These are phyloP conservation scores for Autographa pulchrina DNA, from an alignment of 2,888 invertebrate genomes.

Conservation along the genomic window DNA sequence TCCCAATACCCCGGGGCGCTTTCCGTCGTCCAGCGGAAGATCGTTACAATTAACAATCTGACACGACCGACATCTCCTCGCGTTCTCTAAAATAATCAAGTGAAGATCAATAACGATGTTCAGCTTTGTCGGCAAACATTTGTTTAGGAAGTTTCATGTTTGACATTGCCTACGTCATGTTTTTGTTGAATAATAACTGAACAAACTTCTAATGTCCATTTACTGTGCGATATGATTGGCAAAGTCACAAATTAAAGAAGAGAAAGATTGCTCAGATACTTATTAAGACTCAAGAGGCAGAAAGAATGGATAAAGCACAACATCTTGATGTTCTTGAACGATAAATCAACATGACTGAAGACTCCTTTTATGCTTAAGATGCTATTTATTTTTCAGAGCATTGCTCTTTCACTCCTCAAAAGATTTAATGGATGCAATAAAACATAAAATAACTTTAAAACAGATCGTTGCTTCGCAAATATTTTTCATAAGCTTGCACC, in stretches of 20 bases:
- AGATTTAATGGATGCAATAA: background rate
- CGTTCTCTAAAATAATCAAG: conserved; percentile 16
- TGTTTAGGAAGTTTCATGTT: background rate
- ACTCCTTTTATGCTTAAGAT: background rate
- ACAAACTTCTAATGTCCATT: background rate
- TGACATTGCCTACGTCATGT: background rate
- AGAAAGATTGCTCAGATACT: too few relatives aligned
- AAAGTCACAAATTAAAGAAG: background rate
- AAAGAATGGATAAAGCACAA: background rate
- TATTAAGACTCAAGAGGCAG: too few relatives aligned
- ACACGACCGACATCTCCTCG: conserved; percentile 34
- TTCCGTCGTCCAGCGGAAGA: conserved; percentile 48
- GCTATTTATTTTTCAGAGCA: background rate
- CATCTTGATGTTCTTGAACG: background rate
- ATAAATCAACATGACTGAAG: background rate
- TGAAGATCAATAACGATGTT: background rate
- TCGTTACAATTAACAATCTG: conserved; percentile 54
- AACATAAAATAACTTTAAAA: background rate
- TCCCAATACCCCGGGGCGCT: conserved; percentile 51
- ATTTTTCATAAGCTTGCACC: background rate
- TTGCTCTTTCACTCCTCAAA: background rate
- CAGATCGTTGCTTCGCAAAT: background rate
- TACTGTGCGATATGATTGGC: background rate
- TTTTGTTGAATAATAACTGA: background rate
- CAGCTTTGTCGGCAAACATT: background rate